A percentile compares a stretch with the other conserved stretches of the same genome.
Conservation (phyloP, 2,888 invertebrate species). For the Torymus tubicola region DNA sequence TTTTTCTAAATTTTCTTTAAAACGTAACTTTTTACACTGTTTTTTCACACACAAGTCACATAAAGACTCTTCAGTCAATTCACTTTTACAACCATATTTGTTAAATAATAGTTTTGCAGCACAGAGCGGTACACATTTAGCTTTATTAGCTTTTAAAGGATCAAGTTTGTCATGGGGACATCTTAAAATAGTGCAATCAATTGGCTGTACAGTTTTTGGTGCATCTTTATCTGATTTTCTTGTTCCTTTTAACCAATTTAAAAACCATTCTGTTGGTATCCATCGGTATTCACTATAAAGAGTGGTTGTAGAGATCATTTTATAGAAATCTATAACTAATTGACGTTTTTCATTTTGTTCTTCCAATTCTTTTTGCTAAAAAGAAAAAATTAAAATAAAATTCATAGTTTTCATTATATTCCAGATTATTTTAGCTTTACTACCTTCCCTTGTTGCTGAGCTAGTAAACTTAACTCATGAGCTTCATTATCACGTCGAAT, state of each 20-base stretch:
- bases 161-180: slow-evolving; percentile 77
- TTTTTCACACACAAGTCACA: slow-evolving; percentile 77
- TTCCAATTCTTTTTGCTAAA: slow-evolving; percentile 72
- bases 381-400: slow-evolving; percentile 2
- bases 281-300: slow-evolving; percentile 75
- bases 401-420: too few relatives aligned
- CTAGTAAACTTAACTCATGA: slow-evolving; percentile 71
- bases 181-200: slow-evolving; percentile 76
- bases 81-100: slow-evolving; percentile 76
- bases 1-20: slow-evolving; percentile 76
- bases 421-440: not conserved
- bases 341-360: slow-evolving; percentile 72
- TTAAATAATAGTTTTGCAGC: slow-evolving; percentile 76
- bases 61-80: slow-evolving; percentile 72
- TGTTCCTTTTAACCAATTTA: slow-evolving; percentile 76
- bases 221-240: slow-evolving; percentile 60
- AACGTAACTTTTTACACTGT: slow-evolving; percentile 76
- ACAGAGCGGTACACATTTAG: slow-evolving; percentile 75
- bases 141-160: slow-evolving; percentile 75
- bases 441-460: slow-evolving; percentile 72
- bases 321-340: slow-evolving; percentile 71
- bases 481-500: slow-evolving; percentile 71
- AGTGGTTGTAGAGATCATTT: slow-evolving; percentile 64
- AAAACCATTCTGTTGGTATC: slow-evolving; percentile 78
- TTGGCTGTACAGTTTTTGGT: slow-evolving; percentile 70